Evolutionary conservation across 2,113 vertebrate genomes (phyloP), one percentile per base, ranked within the genome.

Genomic region (Chaetodon auriga): DNA sequence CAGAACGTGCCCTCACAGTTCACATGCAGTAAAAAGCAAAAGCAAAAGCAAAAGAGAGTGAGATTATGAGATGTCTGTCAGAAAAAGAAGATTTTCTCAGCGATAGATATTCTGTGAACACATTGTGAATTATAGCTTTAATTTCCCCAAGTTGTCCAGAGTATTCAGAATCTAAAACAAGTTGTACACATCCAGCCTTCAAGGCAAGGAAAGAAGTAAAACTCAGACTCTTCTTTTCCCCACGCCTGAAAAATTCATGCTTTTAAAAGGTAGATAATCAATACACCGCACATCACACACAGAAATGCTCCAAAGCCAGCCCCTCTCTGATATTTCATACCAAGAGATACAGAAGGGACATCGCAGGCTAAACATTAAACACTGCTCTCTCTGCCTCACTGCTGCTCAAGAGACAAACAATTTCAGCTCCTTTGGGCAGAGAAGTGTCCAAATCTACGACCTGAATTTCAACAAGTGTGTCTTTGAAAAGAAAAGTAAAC

Each of bases 201-300:
- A n/a, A 85, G 82, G 89, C 78, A 60, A 62, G 7, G 4, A 48
- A 48, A 68, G 30, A 75, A 36, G 48, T 21, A 45, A 73, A 62
- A 41, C 45, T 68, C 35, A 73, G 57, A 41, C 45, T 68, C 35
- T 60, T 30, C n/a, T 68, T 84, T 76, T 64, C 69, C 71, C 60
- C 69, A 15, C 0, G 25, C 84, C 72, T 66, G 53, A 82, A 74
- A 80, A 68, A 90, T 83, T 75, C 57, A 81, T 30, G 62, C 77
- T 90, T 89, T 85, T 46, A 64, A 82, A 70, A 69, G 63, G 86
- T 66, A 86, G 84, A 84, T 55, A 82, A 83, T 90, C 78, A n/a
- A 80, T 84, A 80, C 16, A 16, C n/a, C 48, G 8, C 35, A 77
- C 49, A 46, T 57, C 64, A 46, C 43, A 54, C 54, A 45, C 38